Base-by-base conservation (phyloP, 2,113 vertebrate genomes). In the Apteryx owenii region DNA sequence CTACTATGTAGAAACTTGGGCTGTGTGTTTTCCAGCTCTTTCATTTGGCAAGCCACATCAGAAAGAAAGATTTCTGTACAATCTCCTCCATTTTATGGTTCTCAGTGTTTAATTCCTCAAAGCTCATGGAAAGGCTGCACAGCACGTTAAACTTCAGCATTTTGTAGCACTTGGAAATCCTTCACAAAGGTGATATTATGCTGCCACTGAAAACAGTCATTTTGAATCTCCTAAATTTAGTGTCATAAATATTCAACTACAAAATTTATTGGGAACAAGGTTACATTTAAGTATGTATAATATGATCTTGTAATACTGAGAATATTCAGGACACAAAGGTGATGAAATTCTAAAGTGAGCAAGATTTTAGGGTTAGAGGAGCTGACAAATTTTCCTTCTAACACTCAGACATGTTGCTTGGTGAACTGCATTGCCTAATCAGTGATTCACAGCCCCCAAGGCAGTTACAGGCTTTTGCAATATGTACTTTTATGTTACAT, bases 281-380 rank as follows among this genome's bases (percentile, higher is more conserved):
- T 5, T 26, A 7, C 9, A 2, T 8, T 11, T 31, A 6, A 20
- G 16, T 10, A 4, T 5, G 3, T 14, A 2, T 9, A 5, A 4
- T 7, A 38, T 7, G n/a, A 33, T 21, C 18, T 5, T 14, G 31
- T 29, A 38, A 23, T 4, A 7, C n/a, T 17, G 60, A 5, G 16
- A 20, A 16, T 2, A 25, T 3, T 29, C 66, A 40, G 36, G 40
- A 18, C 38, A 5, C 16, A 14, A 29, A 33, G 31, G 29, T 31
- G 81, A 42, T 38, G 42, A 46, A 38, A 40, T n/a, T 33, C 42
- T 23, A 0, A 29, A 56, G 31, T 20, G 25, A 38, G 29, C 40
- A 75, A 36, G 42, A 7, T 25, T 8, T 5, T 33, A 6, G 29
- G 1, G 22, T 56, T 28, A 9, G 36, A 10, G 46, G 44, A 68